Percentiles rank a stretch among this genome's conserved stretches.
Evolutionary conservation across 2,797 vertebrate species (phyloP).

Genomic region (Babyrousa celebensis): DNA sequence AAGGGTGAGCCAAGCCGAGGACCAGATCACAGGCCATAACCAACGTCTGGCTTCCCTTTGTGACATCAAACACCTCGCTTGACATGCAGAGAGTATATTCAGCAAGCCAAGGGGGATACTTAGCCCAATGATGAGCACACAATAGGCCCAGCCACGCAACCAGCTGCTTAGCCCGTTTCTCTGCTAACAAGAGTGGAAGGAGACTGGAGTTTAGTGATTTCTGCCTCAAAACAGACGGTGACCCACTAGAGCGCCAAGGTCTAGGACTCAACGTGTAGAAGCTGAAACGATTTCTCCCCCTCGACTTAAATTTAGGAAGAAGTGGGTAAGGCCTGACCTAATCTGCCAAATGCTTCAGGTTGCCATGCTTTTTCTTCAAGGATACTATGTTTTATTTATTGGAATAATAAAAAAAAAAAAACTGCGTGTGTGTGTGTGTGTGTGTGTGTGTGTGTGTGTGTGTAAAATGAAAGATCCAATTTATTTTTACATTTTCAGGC

Average conservation of each 20-base stretch:
- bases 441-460: neutral
- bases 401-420: neutral
- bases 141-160: constrained; percentile 73
- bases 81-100: constrained; percentile 32
- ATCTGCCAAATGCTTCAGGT: constrained; percentile 64
- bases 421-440: neutral
- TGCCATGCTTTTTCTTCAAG: constrained; percentile 80
- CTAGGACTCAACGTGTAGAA: constrained; percentile 50
- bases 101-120: constrained; percentile 59
- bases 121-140: constrained; percentile 21
- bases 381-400: constrained; percentile 80
- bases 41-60: neutral
- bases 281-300: constrained; percentile 1
- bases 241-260: constrained; percentile 17
- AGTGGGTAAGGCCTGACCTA: constrained; percentile 74
- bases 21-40: neutral
- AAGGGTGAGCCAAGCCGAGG: neutral
- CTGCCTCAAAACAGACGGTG: constrained; percentile 60
- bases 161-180: neutral
- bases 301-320: constrained; percentile 71
- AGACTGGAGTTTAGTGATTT: constrained; percentile 68
- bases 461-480: constrained; percentile 67
- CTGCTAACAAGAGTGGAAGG: constrained; percentile 17
- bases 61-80: constrained; percentile 54
- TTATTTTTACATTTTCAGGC: constrained; percentile 82